Percentiles rank a stretch among this genome's conserved stretches.
phyloP scores from a whole-genome alignment of 2,797 vertebrate species.

The Rhinella marina region DNA sequence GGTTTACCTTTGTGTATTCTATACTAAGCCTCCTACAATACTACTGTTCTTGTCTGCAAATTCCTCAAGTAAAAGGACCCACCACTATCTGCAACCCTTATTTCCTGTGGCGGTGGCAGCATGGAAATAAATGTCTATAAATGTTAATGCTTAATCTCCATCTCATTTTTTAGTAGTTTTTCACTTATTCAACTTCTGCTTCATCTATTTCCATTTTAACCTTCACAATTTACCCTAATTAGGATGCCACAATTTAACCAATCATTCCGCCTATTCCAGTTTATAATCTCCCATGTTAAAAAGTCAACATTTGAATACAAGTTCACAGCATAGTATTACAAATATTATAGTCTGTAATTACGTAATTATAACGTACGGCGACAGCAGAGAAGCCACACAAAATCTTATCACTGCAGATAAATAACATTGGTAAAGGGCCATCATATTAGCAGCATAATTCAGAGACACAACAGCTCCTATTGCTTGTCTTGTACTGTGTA shows the following conservation, averaged over 20 bases:
- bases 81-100: not conserved
- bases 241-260: not conserved
- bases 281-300: not conserved
- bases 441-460: conserved; percentile 38
- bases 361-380: not conserved
- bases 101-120: not conserved
- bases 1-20: not conserved
- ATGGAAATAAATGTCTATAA: not conserved
- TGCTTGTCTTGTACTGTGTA: conserved; percentile 22
- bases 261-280: not conserved
- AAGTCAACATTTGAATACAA: not conserved
- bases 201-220: not conserved
- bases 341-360: not conserved
- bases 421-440: conserved; percentile 13
- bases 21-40: not conserved
- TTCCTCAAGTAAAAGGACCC: not conserved
- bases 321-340: not conserved
- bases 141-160: not conserved
- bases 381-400: not conserved
- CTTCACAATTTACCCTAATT: conserved; percentile 12
- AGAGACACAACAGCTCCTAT: not conserved
- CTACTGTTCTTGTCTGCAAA: not conserved
- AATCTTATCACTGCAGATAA: conserved; percentile 24
- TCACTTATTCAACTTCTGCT: not conserved
- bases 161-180: not conserved